These are phyloP conservation scores for Psittacula cyanocephala DNA, from an alignment of 2,113 vertebrate species.

Conservation along the genomic window DNA sequence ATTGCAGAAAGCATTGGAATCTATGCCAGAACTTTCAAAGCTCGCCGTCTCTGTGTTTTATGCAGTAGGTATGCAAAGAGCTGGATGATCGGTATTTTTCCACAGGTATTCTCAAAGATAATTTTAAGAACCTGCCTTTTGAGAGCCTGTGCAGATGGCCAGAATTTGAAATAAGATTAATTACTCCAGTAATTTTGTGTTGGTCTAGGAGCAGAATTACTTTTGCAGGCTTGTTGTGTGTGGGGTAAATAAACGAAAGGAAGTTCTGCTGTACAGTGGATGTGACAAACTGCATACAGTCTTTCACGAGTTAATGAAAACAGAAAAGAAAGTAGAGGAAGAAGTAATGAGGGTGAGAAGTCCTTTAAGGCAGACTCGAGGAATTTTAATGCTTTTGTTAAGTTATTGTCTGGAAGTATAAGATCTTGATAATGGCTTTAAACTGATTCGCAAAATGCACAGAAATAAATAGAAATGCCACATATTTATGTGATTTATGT, in stretches of 20 bases:
- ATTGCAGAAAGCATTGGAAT: constrained; percentile 40
- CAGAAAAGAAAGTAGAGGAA: background rate
- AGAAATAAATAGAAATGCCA: background rate
- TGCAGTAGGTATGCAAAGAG: constrained; percentile 16
- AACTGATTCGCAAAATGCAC: background rate
- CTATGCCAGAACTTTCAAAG: constrained; percentile 43
- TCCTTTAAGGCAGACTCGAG: background rate
- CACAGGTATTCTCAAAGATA: constrained; percentile 51
- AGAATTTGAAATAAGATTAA: constrained; percentile 54
- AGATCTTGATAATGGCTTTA: background rate
- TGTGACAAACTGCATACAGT: background rate
- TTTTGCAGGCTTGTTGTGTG: background rate
- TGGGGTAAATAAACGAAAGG: background rate
- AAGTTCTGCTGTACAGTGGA: background rate
- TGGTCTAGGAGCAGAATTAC: background rate
- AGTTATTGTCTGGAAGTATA: background rate
- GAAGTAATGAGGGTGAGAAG: background rate
- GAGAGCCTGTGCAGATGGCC: constrained; percentile 41
- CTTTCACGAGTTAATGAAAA: background rate
- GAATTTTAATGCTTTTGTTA: background rate
- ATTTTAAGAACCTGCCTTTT: constrained; percentile 51
- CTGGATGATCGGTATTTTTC: constrained; percentile 46
- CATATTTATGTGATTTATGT: background rate
- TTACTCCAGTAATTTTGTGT: constrained; percentile 27
- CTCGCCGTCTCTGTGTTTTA: constrained; percentile 1